Conservation (phyloP, 2,797 vertebrate genomes). For the Sebastes minor region DNA sequence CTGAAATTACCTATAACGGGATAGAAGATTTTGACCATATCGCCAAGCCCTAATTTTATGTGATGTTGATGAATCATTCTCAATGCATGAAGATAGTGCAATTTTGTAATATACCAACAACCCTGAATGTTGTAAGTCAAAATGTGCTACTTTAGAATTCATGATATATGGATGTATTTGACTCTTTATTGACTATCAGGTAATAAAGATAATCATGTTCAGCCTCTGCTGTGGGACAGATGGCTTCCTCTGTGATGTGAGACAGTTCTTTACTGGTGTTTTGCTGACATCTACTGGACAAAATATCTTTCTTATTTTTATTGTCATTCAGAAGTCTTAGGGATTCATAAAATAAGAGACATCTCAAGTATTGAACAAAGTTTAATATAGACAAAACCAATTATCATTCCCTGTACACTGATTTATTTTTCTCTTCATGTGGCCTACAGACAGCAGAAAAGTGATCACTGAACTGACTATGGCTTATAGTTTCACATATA, state of each 20-base stretch:
- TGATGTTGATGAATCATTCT: not conserved
- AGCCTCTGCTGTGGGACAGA: not conserved
- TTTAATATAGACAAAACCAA: not conserved
- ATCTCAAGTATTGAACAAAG: not conserved
- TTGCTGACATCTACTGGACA: slow-evolving; percentile 61
- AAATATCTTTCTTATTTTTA: not conserved
- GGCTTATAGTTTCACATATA: not conserved
- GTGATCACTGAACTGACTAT: not conserved
- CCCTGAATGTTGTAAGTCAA: not conserved
- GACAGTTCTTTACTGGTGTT: not conserved
- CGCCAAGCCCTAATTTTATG: not conserved
- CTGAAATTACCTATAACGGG: too few relatives aligned
- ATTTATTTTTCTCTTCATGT: too few relatives aligned
- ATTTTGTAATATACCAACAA: not conserved
- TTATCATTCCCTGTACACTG: not conserved
- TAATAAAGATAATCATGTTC: not conserved
- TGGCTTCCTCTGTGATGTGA: not conserved
- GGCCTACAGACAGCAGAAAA: not conserved
- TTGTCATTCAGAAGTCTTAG: not conserved
- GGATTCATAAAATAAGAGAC: not conserved
- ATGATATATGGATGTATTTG: not conserved
- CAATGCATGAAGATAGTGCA: fast-evolving
- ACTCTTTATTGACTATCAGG: not conserved
- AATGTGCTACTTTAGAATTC: not conserved
- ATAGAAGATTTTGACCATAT: too few relatives aligned